Base-by-base conservation (phyloP, 2,797 vertebrate species). In the Lacerta bilineata region DNA sequence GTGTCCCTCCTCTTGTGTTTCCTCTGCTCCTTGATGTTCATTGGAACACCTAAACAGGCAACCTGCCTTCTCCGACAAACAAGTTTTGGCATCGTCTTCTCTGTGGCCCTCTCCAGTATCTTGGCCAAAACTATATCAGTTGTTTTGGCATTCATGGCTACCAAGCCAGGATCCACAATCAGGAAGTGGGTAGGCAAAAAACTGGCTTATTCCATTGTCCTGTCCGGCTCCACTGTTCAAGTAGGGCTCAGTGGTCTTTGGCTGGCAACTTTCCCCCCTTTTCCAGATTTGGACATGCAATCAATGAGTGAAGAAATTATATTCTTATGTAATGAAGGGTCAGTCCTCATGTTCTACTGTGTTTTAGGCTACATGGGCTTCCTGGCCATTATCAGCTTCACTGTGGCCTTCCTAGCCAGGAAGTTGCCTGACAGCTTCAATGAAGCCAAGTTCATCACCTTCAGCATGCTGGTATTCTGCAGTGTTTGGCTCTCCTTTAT, bases 361-460 rank as follows among this genome's bases (percentile, higher is more conserved):
- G 59, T 61, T 20, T 61, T 61, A 5, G 0, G 59, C 59, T 61
- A 61, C 18, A 61, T 61, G 59, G 59, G 59, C 59, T 61, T 61
- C 18, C 59, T 61, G 5, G 59, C 59, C 59, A 61, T 5, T 61
- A 0, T 61, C 59, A 61, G 20, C 20, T 61, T 61, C 59, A 61
- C 59, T 61, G 59, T 61, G 20, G 59, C 76, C 29, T 78, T 78
- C 46, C 1, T 78, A 78, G 76, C 76, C 46, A 50, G 76, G 11
- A 78, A 78, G 43, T 78, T 50, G 2, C 43, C 76, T 1, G 76
- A 78, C 6, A 78, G 25, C 15, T 78, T 78, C 41, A 78, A 78
- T 50, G 76, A 78, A 78, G 76, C 76, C 15, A 78, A 78, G 46
- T 78, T 78, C 13, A 78, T 78, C 27, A 78, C 76, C 6, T 78